Percentiles rank a stretch among this genome's conserved stretches.
phyloP scores from a whole-genome alignment of 2,797 vertebrate species.

The Schizopygopsis malacanthus region DNA sequence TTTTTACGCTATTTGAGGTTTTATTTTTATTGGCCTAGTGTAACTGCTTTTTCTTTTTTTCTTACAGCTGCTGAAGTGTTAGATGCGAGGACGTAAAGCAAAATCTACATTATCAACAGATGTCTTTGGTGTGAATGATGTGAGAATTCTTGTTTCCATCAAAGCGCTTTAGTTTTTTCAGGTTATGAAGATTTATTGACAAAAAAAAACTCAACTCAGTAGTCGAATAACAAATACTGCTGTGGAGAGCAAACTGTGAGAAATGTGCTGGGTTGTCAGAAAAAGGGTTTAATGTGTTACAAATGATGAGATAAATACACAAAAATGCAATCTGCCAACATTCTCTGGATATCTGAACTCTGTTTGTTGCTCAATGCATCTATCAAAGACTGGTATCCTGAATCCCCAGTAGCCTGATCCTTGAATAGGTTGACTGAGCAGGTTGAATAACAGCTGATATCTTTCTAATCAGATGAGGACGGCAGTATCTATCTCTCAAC shows the following conservation, averaged over 20 bases:
- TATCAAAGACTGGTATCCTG: conserved; percentile 30
- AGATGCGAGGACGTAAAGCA: neutral
- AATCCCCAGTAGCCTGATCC: conserved; percentile 41
- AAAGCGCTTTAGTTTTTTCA: neutral
- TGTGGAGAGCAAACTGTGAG: neutral
- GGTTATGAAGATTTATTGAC: neutral
- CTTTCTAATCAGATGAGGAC: conserved; percentile 43
- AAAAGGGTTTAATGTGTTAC: neutral
- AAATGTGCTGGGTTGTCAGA: conserved; percentile 4
- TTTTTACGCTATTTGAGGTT: neutral
- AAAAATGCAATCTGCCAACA: neutral
- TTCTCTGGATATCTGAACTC: conserved; percentile 24
- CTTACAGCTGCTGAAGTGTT: neutral
- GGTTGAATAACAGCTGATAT: conserved; percentile 48
- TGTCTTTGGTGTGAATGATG: neutral
- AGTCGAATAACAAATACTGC: neutral
- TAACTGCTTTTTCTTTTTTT: neutral
- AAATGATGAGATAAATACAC: neutral
- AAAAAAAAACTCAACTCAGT: neutral
- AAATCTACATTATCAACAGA: neutral
- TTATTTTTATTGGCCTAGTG: neutral
- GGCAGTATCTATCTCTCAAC: conserved; percentile 38
- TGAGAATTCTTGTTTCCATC: neutral
- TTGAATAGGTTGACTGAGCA: conserved; percentile 48
- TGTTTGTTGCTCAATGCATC: conserved; percentile 4